A percentile compares a stretch with the other conserved stretches of the same genome.
Evolutionary conservation across 2,797 vertebrate species (phyloP).

Genomic region (Clarias fuscus): DNA sequence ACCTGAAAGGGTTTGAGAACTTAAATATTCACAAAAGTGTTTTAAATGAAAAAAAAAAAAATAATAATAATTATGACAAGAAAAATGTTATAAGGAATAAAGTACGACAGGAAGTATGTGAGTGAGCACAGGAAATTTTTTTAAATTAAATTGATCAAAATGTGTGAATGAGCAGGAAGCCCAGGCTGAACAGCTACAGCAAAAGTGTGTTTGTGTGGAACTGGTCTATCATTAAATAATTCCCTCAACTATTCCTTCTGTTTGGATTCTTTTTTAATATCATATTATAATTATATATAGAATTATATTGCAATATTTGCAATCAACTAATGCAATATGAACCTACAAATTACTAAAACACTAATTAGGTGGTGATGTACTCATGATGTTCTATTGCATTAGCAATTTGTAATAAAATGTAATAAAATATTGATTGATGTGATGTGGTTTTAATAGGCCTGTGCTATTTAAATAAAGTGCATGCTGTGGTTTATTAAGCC

Average conservation of each 20-base stretch:
- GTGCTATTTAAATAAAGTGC: not conserved
- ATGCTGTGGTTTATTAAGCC: not conserved
- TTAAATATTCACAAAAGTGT: not conserved
- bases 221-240: conserved; percentile 83
- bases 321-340: not conserved
- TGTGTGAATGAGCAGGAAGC: not conserved
- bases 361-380: not conserved
- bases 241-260: conserved; percentile 71
- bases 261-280: not conserved
- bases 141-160: too few species aligned
- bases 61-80: not conserved
- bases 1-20: too few species aligned
- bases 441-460: not conserved
- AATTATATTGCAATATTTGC: not conserved
- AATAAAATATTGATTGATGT: not conserved
- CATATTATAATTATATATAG: too few species aligned
- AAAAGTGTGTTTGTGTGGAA: conserved; percentile 70
- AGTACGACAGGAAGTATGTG: too few species aligned
- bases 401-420: not conserved
- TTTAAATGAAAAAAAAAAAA: not conserved
- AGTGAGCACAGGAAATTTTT: too few species aligned
- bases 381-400: not conserved
- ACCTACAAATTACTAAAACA: not conserved
- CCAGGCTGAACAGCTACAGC: not conserved
- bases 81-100: not conserved